These are phyloP conservation scores for Scaptomyza graminum DNA, from an alignment of 1,140 invertebrate species.

Conservation along the genomic window DNA sequence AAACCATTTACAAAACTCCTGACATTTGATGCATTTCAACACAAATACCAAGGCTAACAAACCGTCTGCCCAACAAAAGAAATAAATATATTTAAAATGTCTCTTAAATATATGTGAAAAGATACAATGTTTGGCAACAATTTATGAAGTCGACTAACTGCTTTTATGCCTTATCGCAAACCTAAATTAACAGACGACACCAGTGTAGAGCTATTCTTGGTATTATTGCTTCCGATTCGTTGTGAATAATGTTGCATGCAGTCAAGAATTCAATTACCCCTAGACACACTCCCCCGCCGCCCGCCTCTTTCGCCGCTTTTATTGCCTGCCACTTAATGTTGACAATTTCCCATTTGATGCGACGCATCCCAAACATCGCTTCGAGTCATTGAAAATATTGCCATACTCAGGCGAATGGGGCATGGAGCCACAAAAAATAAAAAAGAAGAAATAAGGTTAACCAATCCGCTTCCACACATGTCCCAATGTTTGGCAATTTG, in stretches of 20 bases:
- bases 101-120: constrained; percentile 22
- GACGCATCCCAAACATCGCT: constrained; percentile 26
- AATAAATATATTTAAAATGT: not conserved
- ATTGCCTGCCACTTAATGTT: constrained; percentile 75
- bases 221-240: constrained; percentile 79
- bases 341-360: constrained; percentile 78
- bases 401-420: constrained; percentile 57
- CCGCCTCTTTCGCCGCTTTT: constrained; percentile 17
- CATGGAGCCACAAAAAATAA: constrained; percentile 20
- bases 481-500: constrained; percentile 78
- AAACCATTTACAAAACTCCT: constrained; percentile 23
- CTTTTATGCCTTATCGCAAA: constrained; percentile 56
- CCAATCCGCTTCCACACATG: constrained; percentile 57
- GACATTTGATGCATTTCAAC: constrained; percentile 58
- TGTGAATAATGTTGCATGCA: constrained; percentile 75
- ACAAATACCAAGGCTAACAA: constrained; percentile 27
- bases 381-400: constrained; percentile 61
- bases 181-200: constrained; percentile 57
- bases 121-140: constrained; percentile 20
- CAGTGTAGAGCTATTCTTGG: constrained; percentile 20
- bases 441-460: constrained; percentile 51
- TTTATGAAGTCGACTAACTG: constrained; percentile 46
- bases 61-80: not conserved
- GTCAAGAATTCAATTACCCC: constrained; percentile 76
- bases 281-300: not conserved